These are phyloP conservation scores for Chrysocyon brachyurus DNA, from an alignment of 2,797 vertebrate species.

Conservation along the genomic window DNA sequence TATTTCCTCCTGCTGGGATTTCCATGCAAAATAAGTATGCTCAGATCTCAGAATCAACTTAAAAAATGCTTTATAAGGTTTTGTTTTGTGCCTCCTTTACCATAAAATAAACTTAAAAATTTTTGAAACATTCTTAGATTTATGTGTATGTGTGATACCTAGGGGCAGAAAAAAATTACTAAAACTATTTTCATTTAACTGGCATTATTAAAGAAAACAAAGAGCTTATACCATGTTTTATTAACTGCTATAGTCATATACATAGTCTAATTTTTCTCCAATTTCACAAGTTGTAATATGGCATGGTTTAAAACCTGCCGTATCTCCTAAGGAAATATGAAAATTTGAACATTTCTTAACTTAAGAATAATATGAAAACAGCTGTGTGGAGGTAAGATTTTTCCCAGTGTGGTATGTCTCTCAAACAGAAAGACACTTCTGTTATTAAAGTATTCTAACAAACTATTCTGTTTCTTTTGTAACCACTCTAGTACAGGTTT, in stretches of 20 bases:
- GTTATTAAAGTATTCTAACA: conserved; percentile 1
- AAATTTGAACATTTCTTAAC: background rate
- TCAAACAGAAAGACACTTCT: background rate
- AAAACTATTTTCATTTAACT: conserved; percentile 18
- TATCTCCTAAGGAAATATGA: conserved; percentile 53
- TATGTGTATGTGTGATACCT: background rate
- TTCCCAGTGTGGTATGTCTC: background rate
- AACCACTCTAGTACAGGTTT: background rate
- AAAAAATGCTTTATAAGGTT: background rate
- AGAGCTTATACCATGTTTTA: conserved; percentile 30
- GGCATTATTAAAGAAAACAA: conserved; percentile 42
- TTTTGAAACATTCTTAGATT: background rate
- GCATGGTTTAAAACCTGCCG: background rate
- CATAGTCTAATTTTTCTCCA: conserved; percentile 57
- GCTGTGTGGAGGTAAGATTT: background rate
- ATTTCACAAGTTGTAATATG: conserved; percentile 50
- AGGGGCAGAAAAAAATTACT: background rate
- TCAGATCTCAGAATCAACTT: background rate
- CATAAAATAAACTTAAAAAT: conserved; percentile 27
- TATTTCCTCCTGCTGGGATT: background rate
- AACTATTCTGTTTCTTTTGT: background rate
- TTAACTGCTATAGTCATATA: conserved; percentile 22
- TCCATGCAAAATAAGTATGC: background rate
- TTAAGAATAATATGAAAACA: conserved; percentile 50
- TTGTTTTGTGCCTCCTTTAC: background rate